Conservation (phyloP, 2,113 vertebrate genomes). For the Pimephales promelas region DNA sequence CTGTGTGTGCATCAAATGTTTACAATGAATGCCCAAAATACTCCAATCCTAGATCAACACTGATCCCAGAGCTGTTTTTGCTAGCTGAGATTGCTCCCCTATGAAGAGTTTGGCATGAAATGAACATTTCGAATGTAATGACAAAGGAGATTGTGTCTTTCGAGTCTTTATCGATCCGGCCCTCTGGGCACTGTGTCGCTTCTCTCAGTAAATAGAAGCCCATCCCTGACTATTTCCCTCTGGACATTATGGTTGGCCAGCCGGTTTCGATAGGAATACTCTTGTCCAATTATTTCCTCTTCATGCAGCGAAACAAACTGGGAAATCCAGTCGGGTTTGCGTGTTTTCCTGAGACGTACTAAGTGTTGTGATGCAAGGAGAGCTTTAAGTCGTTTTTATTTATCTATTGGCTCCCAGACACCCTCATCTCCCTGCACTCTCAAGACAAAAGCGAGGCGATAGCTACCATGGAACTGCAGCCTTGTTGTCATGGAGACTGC, state of each 20-base stretch:
- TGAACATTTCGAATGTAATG: constrained; percentile 54
- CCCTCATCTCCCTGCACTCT: constrained; percentile 70
- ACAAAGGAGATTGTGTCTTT: constrained; percentile 46
- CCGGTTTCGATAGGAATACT: constrained; percentile 43
- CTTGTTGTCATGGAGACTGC: constrained; percentile 82
- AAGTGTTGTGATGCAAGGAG: constrained; percentile 48
- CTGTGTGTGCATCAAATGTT: constrained; percentile 52
- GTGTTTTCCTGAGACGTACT: constrained; percentile 42
- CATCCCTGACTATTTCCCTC: constrained; percentile 38
- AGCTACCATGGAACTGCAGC: constrained; percentile 71
- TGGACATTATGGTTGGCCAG: constrained; percentile 32
- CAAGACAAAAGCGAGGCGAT: constrained; percentile 74
- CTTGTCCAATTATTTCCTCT: constrained; percentile 47
- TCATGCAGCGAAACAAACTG: background rate
- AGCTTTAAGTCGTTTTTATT: constrained; percentile 62
- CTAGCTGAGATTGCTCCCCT: constrained; percentile 50
- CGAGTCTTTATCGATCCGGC: constrained; percentile 61
- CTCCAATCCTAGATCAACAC: constrained; percentile 1
- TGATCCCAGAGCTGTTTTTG: constrained; percentile 39
- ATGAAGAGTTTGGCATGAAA: constrained; percentile 58
- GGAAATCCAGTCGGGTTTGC: constrained; percentile 27
- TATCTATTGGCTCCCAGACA: constrained; percentile 69
- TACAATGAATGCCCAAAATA: constrained; percentile 46
- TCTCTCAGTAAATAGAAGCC: constrained; percentile 52
- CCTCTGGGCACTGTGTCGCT: constrained; percentile 48